Evolutionary conservation across 2,797 vertebrate genomes (phyloP), one percentile per base, ranked within the genome.

Genomic region (Protonibea diacanthus): DNA sequence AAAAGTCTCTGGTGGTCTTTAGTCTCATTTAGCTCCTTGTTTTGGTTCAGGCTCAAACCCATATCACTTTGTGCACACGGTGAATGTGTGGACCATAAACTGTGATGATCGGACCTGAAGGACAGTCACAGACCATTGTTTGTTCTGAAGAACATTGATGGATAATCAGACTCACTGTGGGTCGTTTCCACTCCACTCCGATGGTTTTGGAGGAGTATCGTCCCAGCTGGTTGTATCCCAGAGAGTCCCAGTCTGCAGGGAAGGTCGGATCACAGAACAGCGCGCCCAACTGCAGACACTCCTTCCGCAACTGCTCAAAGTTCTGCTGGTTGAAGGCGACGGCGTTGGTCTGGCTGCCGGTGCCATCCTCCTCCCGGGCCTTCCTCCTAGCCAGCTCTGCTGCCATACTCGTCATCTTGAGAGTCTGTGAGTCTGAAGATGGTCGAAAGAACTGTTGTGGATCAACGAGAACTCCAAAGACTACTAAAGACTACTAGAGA

Each of bases 171-270:
- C 29, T 33, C 29, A 96, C 96, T 76, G 76, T 83, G 0, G 97
- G 97, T 1, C 96, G 93, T 76, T 94, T 96, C 97, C 97, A 97
- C 70, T 71, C 78, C 71, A 95, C 91, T 0, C 95, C 94, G 1
- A 77, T 86, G 0, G 95, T 95, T 13, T 93, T 93, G 89, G 89
- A 90, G 42, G 96, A 97, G 82, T 91, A 82, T 0, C 95, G 96
- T 1, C 96, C 95, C 72, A 97, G 93, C 38, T 97, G 92, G 78
- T 96, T 96, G 93, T 95, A 97, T 38, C 96, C 96, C 2, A 97
- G 93, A 14, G 95, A 95, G 21, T 89, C 59, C 4, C 94, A 86
- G 20, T 83, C 82, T 0, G 96, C 94, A 0, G 96, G 96, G 70
- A 97, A 97, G 0, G 93, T 64, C 1, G 95, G 93, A 62, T 98